These are phyloP conservation scores for Lepisosteus oculatus DNA, from an alignment of 2,113 vertebrate species.

Conservation along the genomic window DNA sequence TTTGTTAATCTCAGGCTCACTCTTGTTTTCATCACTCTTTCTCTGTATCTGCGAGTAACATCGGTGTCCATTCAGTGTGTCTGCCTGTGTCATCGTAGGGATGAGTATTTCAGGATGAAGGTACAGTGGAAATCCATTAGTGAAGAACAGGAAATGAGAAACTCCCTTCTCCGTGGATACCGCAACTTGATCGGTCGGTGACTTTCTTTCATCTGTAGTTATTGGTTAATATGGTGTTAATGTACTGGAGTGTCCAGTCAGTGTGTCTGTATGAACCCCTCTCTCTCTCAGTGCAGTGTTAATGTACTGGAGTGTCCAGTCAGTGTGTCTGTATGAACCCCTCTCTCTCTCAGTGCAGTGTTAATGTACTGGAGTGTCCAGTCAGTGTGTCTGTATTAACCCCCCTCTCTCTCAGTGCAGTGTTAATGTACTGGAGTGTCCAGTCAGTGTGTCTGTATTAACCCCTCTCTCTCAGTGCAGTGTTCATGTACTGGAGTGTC, in stretches of 20 bases:
- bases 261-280: not conserved
- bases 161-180: constrained; percentile 82
- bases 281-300: constrained; percentile 44
- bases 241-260: too few species aligned
- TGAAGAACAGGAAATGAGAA: constrained; percentile 85
- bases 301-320: too few species aligned
- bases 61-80: too few species aligned
- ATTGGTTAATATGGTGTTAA: not conserved
- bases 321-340: not conserved
- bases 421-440: too few species aligned
- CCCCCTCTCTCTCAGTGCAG: too few species aligned
- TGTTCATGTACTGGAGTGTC: too few species aligned
- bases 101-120: constrained; percentile 91
- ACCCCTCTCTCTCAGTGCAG: constrained; percentile 43
- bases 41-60: too few species aligned
- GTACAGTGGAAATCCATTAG: constrained; percentile 90
- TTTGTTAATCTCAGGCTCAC: not conserved
- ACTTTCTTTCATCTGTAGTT: not conserved
- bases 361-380: too few species aligned
- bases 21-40: too few species aligned
- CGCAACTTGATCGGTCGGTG: constrained; percentile 79
- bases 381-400: not conserved
- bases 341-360: constrained; percentile 45
- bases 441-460: not conserved
- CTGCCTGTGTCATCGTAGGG: constrained; percentile 51